phyloP scores from a whole-genome alignment of 2,113 vertebrate genomes.

The Podocnemis expansa region DNA sequence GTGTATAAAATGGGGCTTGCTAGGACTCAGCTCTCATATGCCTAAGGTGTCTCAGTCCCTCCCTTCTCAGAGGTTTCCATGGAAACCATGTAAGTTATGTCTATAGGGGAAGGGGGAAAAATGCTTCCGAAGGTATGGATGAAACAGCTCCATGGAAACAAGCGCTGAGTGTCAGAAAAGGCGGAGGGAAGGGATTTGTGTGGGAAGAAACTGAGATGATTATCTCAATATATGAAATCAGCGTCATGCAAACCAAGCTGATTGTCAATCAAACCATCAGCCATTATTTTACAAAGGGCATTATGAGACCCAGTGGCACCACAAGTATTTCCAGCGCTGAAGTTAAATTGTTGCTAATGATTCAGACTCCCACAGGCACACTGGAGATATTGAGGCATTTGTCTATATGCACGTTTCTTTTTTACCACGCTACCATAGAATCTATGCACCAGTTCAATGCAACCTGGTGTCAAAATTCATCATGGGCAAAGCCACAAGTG shows the following conservation, averaged over 20 bases:
- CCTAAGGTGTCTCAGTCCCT: background rate
- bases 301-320: fast-evolving
- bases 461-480: background rate
- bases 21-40: background rate
- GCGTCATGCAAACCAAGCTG: background rate
- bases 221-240: background rate
- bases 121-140: constrained; percentile 65
- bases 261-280: background rate
- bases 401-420: fast-evolving
- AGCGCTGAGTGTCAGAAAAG: constrained; percentile 36
- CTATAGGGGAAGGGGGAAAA: constrained; percentile 60
- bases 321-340: background rate
- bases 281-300: background rate
- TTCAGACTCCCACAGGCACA: background rate
- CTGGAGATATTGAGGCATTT: fast-evolving
- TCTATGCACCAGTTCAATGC: background rate
- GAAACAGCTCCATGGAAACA: constrained; percentile 70
- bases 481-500: fast-evolving
- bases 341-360: background rate
- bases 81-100: constrained; percentile 73
- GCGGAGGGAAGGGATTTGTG: background rate
- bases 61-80: constrained; percentile 67
- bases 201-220: constrained; percentile 29
- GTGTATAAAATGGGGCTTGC: background rate
- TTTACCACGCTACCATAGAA: fast-evolving